These are phyloP conservation scores for Ramazzottius varieornatus DNA, from an alignment of 2,888 invertebrate genomes.

Conservation along the genomic window DNA sequence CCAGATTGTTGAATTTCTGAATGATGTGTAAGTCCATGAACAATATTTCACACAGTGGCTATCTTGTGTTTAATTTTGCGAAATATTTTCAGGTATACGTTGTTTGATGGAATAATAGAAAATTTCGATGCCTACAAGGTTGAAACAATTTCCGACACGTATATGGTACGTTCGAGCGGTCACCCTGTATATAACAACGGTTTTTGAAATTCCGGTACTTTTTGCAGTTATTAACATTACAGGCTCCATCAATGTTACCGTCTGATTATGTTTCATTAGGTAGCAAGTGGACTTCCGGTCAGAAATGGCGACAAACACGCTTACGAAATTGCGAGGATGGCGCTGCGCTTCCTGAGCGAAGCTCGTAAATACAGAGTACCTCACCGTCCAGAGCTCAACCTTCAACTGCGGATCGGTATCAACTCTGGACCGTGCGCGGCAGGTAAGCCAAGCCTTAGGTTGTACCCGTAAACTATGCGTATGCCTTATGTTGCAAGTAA, in stretches of 20 bases:
- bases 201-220: not conserved
- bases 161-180: constrained; percentile 21
- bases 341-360: not conserved
- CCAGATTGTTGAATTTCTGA: not conserved
- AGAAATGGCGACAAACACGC: not conserved
- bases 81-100: not conserved
- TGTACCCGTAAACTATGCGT: too few species aligned
- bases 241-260: too few species aligned
- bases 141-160: constrained; percentile 8
- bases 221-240: not conserved
- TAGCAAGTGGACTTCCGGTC: not conserved
- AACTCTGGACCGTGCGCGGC: not conserved
- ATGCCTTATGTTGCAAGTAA: too few species aligned
- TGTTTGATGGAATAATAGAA: constrained; percentile 1
- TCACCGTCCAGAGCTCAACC: not conserved
- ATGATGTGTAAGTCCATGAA: not conserved
- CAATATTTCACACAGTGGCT: not conserved
- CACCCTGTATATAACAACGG: not conserved
- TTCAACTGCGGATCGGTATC: not conserved
- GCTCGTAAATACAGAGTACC: not conserved
- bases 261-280: not conserved
- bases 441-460: too few species aligned
- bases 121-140: constrained; percentile 4
- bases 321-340: not conserved
- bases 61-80: not conserved